Evolutionary conservation across 2,113 vertebrate species (phyloP), one percentile per base, ranked within the genome.

Genomic region (Uria lomvia): DNA sequence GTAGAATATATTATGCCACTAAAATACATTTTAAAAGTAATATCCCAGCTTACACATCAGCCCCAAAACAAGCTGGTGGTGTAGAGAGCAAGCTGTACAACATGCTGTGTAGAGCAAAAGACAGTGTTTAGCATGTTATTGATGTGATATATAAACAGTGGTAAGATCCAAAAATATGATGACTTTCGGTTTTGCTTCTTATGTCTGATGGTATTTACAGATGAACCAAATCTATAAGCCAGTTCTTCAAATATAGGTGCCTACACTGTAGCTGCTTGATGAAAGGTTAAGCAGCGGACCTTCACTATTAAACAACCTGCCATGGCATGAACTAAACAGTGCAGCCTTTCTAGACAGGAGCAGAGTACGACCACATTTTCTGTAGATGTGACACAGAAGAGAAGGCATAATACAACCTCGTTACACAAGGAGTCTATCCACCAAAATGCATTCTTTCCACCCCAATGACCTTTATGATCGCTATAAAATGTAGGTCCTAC

Each of bases 61-160:
- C 74, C 95, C 91, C 80, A 80, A 77, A 62, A 88, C 67, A 96
- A 86, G 60, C 42, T 6, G 60, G 36, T 82, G 72, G 60, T 70
- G 85, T 63, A 94, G 74, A 79, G 36, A 92, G 58, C 49, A 95
- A 95, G 74, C 90, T 94, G 85, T 63, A 90, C 55, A 88, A 92
- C 72, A 71, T 74, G 42, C 75, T 88, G 67, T 58, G 62, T 3
- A 52, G n/a, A 95, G 96, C n/a, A 96, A 88, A 77, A 93, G 42
- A 74, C 72, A 77, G 82, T 86, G 90, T 95, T 96, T 96, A 82
- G 50, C 2, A 0, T 88, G 75, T 88, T 92, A 88, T 32, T 90
- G 94, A 92, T 38, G 81, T 86, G 92, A 78, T 92, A 91, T 36
- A 74, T 89, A 95, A 97, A 96, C 89, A 92, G n/a, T 47, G 19